Conservation (phyloP, 2,888 invertebrate genomes). For the Calameuta filiformis region DNA sequence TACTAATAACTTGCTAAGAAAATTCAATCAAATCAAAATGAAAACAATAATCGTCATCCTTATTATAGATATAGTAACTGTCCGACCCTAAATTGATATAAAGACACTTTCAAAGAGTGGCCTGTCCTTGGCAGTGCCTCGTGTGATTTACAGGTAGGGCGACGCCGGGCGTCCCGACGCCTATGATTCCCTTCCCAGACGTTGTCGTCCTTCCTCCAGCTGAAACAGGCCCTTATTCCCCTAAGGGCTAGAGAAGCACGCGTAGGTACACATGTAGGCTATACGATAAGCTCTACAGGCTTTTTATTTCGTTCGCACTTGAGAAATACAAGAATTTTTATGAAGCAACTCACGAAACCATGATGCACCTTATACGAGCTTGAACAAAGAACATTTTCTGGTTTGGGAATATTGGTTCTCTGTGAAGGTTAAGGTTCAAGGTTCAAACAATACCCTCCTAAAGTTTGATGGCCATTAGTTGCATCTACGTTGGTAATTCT, state of each 20-base stretch:
- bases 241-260: neutral
- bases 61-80: no score
- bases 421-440: neutral
- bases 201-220: neutral
- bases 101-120: slow-evolving; percentile 43
- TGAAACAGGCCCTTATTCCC: neutral
- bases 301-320: neutral
- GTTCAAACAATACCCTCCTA: neutral
- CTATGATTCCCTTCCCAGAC: neutral
- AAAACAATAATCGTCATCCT: neutral
- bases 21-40: neutral
- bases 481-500: slow-evolving; percentile 42
- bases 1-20: neutral
- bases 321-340: neutral
- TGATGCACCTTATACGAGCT: neutral
- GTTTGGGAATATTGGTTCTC: neutral
- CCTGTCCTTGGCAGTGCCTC: slow-evolving; percentile 31
- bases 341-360: neutral
- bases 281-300: neutral
- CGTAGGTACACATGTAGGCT: neutral
- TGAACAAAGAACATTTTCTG: neutral
- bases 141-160: slow-evolving; percentile 44
- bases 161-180: slow-evolving; percentile 12
- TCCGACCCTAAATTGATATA: slow-evolving; percentile 35
- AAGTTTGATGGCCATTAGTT: slow-evolving; percentile 24